Evolutionary conservation across 2,888 invertebrate genomes (phyloP).

Genomic region (Hermodice carunculata): DNA sequence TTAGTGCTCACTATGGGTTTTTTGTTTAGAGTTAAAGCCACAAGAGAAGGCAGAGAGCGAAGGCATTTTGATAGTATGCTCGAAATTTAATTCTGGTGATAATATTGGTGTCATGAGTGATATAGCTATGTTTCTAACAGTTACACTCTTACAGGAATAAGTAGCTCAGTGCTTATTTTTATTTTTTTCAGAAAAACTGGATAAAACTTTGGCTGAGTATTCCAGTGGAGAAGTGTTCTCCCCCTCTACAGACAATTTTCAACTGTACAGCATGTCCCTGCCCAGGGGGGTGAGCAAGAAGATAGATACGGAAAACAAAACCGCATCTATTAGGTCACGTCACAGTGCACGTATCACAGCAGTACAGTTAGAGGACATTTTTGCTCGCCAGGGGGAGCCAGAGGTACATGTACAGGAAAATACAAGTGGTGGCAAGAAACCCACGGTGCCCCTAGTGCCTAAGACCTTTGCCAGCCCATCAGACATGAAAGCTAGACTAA

Average conservation of each 20-base stretch:
- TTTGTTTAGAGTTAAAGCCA: no score
- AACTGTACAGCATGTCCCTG: conserved; percentile 8
- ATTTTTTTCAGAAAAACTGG: no score
- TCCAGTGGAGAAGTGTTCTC: conserved; percentile 34
- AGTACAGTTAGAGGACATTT: conserved; percentile 26
- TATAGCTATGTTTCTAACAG: no score
- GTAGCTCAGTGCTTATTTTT: no score
- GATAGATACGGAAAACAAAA: conserved; percentile 70
- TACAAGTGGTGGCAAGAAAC: conserved; percentile 1
- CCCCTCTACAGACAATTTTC: background rate
- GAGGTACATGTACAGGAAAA: background rate
- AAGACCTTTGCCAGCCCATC: conserved; percentile 15
- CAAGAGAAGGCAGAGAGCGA: no score
- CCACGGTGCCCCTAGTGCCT: conserved; percentile 7
- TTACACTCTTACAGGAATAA: no score
- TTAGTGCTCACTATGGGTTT: no score
- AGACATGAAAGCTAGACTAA: conserved; percentile 16
- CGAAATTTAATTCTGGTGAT: no score
- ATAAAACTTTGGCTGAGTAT: conserved; percentile 61
- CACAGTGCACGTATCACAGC: conserved; percentile 66
- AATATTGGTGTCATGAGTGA: no score
- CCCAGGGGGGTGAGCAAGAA: conserved; percentile 13
- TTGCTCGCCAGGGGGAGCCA: conserved; percentile 16
- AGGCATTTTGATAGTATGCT: no score
- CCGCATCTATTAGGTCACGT: conserved; percentile 91